Base-by-base conservation (phyloP, 2,113 vertebrate genomes). In the Rhinichthys klamathensis region DNA sequence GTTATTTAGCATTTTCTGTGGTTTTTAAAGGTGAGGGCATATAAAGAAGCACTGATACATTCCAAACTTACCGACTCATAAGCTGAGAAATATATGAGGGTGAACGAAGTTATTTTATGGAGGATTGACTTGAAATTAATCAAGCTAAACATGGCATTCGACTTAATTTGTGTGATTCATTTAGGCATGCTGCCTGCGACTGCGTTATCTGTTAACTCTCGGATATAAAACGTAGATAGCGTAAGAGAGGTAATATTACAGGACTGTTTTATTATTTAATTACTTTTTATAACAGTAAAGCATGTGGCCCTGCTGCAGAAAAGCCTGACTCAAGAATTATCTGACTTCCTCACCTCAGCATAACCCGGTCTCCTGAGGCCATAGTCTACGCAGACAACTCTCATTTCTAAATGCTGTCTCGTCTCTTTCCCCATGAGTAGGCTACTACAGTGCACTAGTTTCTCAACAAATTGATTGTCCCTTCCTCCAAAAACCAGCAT, bases 391-490 rank as follows among this genome's bases (percentile, higher is more conserved):
- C 73, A 78, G 73, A 83, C 74, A 23, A 67, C 44, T 75, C 51
- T 32, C 65, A 65, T 84, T 84, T 86, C 49, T 23, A 27, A 78
- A 79, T 72, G 4, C 65, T 32, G 75, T 80, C 76, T 61, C 46
- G 27, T 51, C 61, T 51, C 72, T 72, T 69, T 70, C 49, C 78
- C 69, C 69, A 38, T 16, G 58, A 56, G 79, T 51, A 30, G 32
- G 2, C 23, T 10, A 35, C 30, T 35, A 38, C 76, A 51, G 13
- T 54, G 46, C 12, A 56, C 41, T 38, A 13, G 44, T 86, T 85
- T 88, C 87, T 79, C 87, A 85, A 88, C 12, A 76, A 54, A 65
- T 16, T 67, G 63, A 73, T 60, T n/a, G 63, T 76, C 38, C 11
- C 18, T 60, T 74, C n/a, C 79, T 85, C 38, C 21, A 10, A 60